Evolutionary conservation across 2,113 vertebrate genomes (phyloP).

Genomic region (Cebidichthys violaceus): DNA sequence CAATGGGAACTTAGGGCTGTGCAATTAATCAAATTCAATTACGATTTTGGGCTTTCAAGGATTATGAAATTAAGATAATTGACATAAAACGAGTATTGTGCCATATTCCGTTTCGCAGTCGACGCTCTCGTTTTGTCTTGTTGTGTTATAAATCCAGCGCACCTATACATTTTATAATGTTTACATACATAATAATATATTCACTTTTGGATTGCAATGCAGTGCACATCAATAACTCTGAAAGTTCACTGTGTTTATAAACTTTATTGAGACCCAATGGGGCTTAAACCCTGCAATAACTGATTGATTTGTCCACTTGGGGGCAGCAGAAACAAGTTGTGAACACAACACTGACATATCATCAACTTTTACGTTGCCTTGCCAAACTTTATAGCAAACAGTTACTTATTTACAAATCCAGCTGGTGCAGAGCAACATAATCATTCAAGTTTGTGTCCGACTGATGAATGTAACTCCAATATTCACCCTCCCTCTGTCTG

Average conservation of each 20-base stretch:
- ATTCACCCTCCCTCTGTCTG: background rate
- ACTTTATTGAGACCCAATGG: background rate
- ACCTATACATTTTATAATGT: too few species aligned
- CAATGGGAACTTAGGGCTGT: background rate
- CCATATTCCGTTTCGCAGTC: too few species aligned
- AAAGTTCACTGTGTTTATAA: background rate
- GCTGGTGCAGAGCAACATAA: background rate
- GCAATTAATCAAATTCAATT: background rate
- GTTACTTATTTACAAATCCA: background rate
- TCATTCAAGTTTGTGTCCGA: background rate
- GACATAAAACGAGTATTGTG: too few species aligned
- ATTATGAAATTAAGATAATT: background rate
- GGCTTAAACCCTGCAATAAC: background rate
- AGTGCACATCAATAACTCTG: background rate
- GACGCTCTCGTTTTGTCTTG: too few species aligned
- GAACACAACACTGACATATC: background rate
- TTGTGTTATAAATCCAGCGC: too few species aligned
- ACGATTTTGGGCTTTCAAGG: background rate
- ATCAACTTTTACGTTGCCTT: background rate
- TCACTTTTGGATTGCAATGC: background rate
- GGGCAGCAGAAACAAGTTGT: background rate
- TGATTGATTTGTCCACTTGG: background rate
- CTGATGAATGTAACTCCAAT: background rate
- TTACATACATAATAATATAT: background rate
- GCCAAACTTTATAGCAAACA: background rate